These are phyloP conservation scores for Delia radicum DNA, from an alignment of 1,140 invertebrate genomes.

Conservation along the genomic window DNA sequence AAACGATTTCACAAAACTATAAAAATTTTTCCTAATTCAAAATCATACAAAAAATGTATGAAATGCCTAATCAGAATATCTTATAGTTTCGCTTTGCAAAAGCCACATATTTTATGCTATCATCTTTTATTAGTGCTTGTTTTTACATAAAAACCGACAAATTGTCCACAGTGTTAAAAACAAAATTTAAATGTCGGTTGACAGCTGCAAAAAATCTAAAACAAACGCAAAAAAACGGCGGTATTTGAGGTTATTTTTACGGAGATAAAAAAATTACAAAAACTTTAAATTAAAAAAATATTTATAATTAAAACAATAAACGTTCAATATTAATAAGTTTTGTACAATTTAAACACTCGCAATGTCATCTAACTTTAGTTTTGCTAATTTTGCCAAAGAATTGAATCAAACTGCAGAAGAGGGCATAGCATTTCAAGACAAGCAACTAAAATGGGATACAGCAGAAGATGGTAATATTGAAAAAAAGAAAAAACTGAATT, in stretches of 20 bases:
- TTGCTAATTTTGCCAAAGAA: constrained; percentile 38
- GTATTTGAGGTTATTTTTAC: background rate
- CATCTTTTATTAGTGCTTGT: no score
- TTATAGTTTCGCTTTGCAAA: no score
- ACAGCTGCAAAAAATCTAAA: background rate
- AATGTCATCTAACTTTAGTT: constrained; percentile 35
- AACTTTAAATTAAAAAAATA: background rate
- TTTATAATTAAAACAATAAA: background rate
- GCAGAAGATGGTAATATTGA: constrained; percentile 39
- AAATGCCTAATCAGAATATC: no score
- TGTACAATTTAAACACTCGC: no score
- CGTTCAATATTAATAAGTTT: background rate
- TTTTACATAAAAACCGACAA: no score
- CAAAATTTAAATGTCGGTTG: no score
- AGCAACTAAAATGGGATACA: constrained; percentile 40
- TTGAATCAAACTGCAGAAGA: constrained; percentile 32
- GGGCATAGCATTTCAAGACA: constrained; percentile 45
- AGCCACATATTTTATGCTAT: no score
- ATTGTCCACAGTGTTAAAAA: no score
- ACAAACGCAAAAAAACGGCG: constrained; percentile 6
- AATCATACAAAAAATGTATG: no score
- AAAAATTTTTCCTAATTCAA: no score
- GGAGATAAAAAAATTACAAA: background rate
- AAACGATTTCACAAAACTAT: no score
- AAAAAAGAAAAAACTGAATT: no score